phyloP scores from a whole-genome alignment of 2,113 vertebrate species.

The Oreamnos americanus region DNA sequence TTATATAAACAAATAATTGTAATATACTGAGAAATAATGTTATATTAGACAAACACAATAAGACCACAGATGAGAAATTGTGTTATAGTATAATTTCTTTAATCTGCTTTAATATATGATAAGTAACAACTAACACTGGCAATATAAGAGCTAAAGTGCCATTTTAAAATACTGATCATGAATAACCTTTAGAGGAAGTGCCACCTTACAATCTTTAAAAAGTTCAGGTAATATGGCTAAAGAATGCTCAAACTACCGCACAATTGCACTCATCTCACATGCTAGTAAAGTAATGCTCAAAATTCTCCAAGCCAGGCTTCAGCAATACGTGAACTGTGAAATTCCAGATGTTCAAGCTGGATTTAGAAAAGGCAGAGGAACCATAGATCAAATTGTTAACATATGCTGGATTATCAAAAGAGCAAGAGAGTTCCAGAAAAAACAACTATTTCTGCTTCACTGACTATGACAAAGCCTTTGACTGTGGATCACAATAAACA shows the following conservation, averaged over 20 bases:
- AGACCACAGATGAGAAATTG: neutral
- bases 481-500: neutral
- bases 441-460: neutral
- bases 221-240: neutral
- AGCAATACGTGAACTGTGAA: neutral
- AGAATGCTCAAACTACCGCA: neutral
- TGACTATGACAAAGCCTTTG: neutral
- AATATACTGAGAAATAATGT: neutral
- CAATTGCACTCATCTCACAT: neutral
- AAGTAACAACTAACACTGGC: neutral
- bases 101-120: neutral
- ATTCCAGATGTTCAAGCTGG: neutral
- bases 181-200: slow-evolving; percentile 24
- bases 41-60: neutral
- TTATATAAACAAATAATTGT: neutral
- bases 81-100: neutral
- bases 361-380: neutral
- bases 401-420: fast-evolving
- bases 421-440: neutral
- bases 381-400: neutral
- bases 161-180: slow-evolving; percentile 7
- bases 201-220: neutral
- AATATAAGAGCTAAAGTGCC: neutral
- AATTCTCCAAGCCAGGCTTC: neutral
- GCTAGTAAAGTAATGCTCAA: neutral